Evolutionary conservation across 2,888 invertebrate genomes (phyloP), one percentile per base, ranked within the genome.

Genomic region (Nomada fucata): DNA sequence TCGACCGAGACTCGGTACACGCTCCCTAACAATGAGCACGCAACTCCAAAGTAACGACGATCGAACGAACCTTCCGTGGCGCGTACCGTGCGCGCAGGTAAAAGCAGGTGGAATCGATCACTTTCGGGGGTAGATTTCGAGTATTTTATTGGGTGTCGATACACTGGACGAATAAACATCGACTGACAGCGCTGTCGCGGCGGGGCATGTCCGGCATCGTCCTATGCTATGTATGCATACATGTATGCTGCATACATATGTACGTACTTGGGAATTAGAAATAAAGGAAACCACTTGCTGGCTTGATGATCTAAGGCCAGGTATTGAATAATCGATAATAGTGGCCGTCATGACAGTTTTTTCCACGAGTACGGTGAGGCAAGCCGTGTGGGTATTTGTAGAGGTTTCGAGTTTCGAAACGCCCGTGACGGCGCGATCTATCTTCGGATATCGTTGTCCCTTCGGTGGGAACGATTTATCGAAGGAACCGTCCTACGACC

Each of bases 331-430:
- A 64, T 73, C 64, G 59, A 57, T 59, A 47, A n/a, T 15, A 5
- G 42, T 15, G 13, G 9, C 23, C 20, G 44, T 20, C 47, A 67
- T 50, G 55, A 50, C 44, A 29, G 13, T 2, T 18, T 15, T 36
- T 23, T 36, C 57, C 50, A 44, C 42, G 57, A 47, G 4, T n/a
- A 36, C 47, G 26, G 36, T 36, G 23, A 53, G 44, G 20, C 20
- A 55, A 60, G 36, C 10, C 10, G 59, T 63, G 76, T 75, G 42
- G 67, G 67, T 64, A 50, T 71, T 26, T 47, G n/a, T 18, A n/a
- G 55, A 42, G 63, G 57, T 78, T 68, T 78, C 57, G 76, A 68
- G 57, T 78, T 68, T 78, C 57, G 76, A 68, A 76, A 78, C 63
- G 44, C 68, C 68, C 75, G 67, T 67, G 74, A 61, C 36, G 74